Conservation (phyloP, 2,113 vertebrate genomes). For the Ardeotis arabs region DNA sequence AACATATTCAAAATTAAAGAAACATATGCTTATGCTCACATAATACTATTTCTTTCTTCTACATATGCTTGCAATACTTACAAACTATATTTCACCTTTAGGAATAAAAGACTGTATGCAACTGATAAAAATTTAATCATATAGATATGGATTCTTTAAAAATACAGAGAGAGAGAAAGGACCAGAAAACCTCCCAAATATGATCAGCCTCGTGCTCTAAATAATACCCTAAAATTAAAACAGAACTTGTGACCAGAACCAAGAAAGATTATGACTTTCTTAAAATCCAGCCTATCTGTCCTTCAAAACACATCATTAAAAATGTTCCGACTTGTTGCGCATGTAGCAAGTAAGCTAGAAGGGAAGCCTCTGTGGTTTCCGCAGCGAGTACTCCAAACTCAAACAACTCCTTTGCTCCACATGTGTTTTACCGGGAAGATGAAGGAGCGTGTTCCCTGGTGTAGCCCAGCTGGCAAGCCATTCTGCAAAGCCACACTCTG, state of each 20-base stretch:
- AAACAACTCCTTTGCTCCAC: not conserved
- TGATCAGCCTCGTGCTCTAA: not conserved
- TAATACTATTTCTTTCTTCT: not conserved
- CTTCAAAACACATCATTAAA: not conserved
- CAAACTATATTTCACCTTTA: not conserved
- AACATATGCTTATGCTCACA: not conserved
- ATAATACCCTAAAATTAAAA: not conserved
- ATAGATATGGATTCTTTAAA: not conserved
- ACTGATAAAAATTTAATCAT: not conserved
- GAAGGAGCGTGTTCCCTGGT: not conserved
- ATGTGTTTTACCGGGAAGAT: not conserved
- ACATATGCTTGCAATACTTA: not conserved
- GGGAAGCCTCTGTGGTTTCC: not conserved
- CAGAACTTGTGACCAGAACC: not conserved
- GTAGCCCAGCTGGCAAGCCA: not conserved
- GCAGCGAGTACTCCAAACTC: rapidly evolving
- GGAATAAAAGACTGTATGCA: not conserved
- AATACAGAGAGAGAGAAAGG: not conserved
- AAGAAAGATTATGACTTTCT: not conserved
- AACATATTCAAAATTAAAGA: not conserved
- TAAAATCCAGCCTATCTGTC: not conserved
- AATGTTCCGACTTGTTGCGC: not conserved
- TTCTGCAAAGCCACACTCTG: conserved; percentile 1
- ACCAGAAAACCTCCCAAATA: not conserved
- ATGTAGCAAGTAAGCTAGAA: not conserved